phyloP scores from a whole-genome alignment of 2,888 invertebrate genomes.

The Clitarchus hookeri region DNA sequence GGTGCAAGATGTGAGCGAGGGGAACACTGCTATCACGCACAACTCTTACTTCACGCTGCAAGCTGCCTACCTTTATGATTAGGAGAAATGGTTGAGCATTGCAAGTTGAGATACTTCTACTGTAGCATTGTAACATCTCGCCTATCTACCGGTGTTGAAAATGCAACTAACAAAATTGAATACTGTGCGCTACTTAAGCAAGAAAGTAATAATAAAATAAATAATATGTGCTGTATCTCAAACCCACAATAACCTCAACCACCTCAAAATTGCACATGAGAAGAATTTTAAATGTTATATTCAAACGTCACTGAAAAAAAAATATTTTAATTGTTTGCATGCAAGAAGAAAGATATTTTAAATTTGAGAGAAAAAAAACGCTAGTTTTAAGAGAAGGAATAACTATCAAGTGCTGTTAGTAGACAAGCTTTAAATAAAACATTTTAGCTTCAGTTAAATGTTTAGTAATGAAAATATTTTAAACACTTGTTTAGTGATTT shows the following conservation, averaged over 20 bases:
- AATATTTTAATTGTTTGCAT: not conserved
- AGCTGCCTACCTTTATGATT: not conserved
- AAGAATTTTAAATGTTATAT: not conserved
- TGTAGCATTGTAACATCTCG: not conserved
- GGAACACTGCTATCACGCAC: not conserved
- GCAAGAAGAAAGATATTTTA: not conserved
- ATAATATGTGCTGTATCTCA: not conserved
- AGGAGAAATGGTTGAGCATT: not conserved
- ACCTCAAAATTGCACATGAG: not conserved
- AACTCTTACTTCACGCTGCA: not conserved
- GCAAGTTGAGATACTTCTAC: not conserved
- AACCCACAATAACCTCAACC: not conserved
- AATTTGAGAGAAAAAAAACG: not conserved
- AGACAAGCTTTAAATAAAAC: not conserved
- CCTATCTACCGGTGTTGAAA: not conserved
- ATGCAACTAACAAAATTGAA: not conserved
- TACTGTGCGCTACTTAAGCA: not conserved
- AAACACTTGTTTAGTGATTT: not conserved
- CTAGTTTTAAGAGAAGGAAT: not conserved
- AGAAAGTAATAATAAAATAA: not conserved
- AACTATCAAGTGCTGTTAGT: not conserved
- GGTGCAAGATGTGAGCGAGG: not conserved
- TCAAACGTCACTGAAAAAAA: not conserved
- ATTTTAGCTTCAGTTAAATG: not conserved
- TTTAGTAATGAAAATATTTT: not conserved